Base-by-base conservation (phyloP, 1,140 invertebrate genomes). In the Drosophila serrata region DNA sequence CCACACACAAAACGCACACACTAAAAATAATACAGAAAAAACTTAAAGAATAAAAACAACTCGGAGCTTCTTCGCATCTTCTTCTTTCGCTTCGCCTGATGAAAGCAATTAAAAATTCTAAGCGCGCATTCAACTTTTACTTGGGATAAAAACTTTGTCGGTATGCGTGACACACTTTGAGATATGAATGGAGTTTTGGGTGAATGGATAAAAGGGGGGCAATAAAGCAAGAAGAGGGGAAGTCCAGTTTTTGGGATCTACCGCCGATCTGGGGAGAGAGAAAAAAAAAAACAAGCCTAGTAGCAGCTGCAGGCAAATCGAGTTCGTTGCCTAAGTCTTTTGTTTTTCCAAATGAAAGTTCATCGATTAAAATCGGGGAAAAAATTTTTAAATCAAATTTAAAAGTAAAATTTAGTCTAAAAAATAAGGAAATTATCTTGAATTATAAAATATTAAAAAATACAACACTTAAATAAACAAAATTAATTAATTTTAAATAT, bases 71-170 rank as follows among this genome's bases (percentile, higher is more conserved):
- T 55, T 22, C n/a, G 33, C 43, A 37, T 64, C 27, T 22, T 62
- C 27, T 22, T 62, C 40, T 9, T 31, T 48, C 58, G 55, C 72
- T 24, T 65, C 31, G 58, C 39, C 61, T 46, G 68, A 81, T 75
- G 81, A 75, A 81, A 81, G 81, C 81, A 88, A 88, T 88, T 88
- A 88, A 90, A 90, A 81, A 90, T 90, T 90, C 85, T 90, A 90
- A 82, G 64, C 79, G 80, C 76, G 79, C 72, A 77, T 70, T 56
- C 60, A 79, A 60, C 76, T 87, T 82, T 79, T 87, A 82, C 79
- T 67, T 43, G 60, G 62, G 51, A 60, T 48, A 17, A 67, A 31
- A 67, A 57, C 48, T 40, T 29, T 49, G 57, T 49, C 22, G 43
- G 74, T 77, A 40, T 77, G 75, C 61, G 48, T 78, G 75, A 78